phyloP scores from a whole-genome alignment of 1,140 invertebrate genomes.

The Drosophila sechellia region DNA sequence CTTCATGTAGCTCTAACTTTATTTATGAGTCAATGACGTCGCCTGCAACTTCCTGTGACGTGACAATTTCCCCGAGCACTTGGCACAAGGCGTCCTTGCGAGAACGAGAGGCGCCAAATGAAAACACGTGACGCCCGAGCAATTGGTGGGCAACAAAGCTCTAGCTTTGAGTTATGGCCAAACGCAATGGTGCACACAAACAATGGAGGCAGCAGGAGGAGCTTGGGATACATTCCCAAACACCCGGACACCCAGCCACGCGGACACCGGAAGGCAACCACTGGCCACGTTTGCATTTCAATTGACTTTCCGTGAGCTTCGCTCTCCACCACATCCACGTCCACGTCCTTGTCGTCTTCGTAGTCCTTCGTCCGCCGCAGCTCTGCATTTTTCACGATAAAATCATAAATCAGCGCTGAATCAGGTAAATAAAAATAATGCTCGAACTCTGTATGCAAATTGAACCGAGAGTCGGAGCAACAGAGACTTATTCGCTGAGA shows the following conservation, averaged over 20 bases:
- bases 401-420: constrained; percentile 82
- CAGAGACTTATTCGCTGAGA: constrained; percentile 58
- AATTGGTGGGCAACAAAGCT: constrained; percentile 79
- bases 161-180: constrained; percentile 73
- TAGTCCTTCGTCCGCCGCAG: not conserved
- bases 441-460: constrained; percentile 81
- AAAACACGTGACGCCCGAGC: constrained; percentile 72
- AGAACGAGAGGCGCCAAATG: constrained; percentile 58
- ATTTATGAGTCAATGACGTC: constrained; percentile 74
- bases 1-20: constrained; percentile 43
- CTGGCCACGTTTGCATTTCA: constrained; percentile 77
- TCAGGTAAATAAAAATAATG: constrained; percentile 84
- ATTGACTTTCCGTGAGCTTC: constrained; percentile 63
- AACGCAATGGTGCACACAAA: constrained; percentile 58
- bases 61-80: constrained; percentile 65
- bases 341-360: constrained; percentile 1
- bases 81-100: constrained; percentile 32
- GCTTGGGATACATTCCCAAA: not conserved
- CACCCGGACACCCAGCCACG: not conserved
- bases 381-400: constrained; percentile 57
- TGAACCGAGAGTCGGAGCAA: constrained; percentile 53
- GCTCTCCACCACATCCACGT: constrained; percentile 4
- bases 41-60: constrained; percentile 71
- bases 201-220: constrained; percentile 21
- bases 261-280: constrained; percentile 26